Evolutionary conservation across 2,888 invertebrate genomes (phyloP).

Genomic region (Diadegma fenestrale): DNA sequence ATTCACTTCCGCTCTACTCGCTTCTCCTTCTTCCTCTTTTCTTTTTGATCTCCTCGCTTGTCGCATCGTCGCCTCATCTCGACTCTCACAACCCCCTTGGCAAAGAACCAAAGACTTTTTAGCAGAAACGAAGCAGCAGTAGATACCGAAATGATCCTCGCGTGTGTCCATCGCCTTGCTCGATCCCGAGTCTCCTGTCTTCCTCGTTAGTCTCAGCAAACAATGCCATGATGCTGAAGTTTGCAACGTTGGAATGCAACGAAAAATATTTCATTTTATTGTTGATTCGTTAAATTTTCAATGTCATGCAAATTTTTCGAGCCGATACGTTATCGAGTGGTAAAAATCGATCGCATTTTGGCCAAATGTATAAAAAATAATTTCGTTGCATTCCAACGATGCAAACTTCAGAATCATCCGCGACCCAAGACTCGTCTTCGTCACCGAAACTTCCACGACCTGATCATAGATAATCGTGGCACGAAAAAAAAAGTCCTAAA

Average conservation of each 20-base stretch:
- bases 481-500: too few species aligned
- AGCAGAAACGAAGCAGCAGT: background rate
- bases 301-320: too few species aligned
- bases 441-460: conserved; percentile 54
- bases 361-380: too few species aligned
- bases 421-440: conserved; percentile 59
- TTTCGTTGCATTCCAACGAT: too few species aligned
- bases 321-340: too few species aligned
- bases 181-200: conserved; percentile 63
- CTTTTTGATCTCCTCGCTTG: background rate
- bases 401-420: too few species aligned
- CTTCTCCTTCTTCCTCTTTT: conserved; percentile 7
- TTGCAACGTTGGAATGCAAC: too few species aligned
- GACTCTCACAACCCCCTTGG: conserved; percentile 59
- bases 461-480: too few species aligned
- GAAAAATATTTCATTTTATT: too few species aligned
- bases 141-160: background rate
- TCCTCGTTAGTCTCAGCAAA: conserved; percentile 67
- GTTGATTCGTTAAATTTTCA: too few species aligned
- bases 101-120: conserved; percentile 59
- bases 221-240: too few species aligned
- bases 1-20: conserved; percentile 16
- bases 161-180: conserved; percentile 16
- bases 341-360: too few species aligned
- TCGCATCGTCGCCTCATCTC: conserved; percentile 41